phyloP scores from a whole-genome alignment of 2,797 vertebrate genomes.

The Orientallactaga sibirica region DNA sequence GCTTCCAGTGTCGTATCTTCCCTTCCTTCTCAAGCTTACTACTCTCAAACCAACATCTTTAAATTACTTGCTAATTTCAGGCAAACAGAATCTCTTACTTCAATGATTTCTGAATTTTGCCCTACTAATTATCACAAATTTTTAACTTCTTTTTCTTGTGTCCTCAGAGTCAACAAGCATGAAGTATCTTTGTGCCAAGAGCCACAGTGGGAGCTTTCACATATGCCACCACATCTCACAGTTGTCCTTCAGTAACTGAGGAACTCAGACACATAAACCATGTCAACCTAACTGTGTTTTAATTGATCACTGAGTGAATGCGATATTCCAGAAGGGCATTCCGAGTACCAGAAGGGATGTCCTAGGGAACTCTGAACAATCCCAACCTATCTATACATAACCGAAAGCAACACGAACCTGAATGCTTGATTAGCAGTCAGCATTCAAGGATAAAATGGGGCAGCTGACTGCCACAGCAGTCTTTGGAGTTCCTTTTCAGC shows the following conservation, averaged over 20 bases:
- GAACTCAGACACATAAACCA: background rate
- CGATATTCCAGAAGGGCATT: background rate
- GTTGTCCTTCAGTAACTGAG: background rate
- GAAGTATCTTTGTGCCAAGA: background rate
- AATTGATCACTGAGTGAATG: constrained; percentile 35
- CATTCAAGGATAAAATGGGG: too few relatives aligned
- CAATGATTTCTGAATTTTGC: constrained; percentile 27
- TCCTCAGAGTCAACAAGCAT: constrained; percentile 25
- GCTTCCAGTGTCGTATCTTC: background rate
- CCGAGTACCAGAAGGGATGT: background rate
- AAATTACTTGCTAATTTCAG: background rate
- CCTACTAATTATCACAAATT: constrained; percentile 16
- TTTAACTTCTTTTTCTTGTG: constrained; percentile 44
- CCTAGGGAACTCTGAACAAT: background rate
- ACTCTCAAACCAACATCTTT: constrained; percentile 23
- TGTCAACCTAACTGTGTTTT: constrained; percentile 25
- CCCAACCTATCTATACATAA: background rate
- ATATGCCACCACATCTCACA: background rate
- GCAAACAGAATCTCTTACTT: constrained; percentile 28
- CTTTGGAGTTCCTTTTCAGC: too few relatives aligned
- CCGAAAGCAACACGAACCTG: background rate
- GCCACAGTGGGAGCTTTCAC: background rate
- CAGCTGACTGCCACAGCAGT: too few relatives aligned
- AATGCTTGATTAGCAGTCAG: background rate
- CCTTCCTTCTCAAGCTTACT: constrained; percentile 31